Conservation (phyloP, 2,888 invertebrate species). For the Lumbricus terrestris region DNA sequence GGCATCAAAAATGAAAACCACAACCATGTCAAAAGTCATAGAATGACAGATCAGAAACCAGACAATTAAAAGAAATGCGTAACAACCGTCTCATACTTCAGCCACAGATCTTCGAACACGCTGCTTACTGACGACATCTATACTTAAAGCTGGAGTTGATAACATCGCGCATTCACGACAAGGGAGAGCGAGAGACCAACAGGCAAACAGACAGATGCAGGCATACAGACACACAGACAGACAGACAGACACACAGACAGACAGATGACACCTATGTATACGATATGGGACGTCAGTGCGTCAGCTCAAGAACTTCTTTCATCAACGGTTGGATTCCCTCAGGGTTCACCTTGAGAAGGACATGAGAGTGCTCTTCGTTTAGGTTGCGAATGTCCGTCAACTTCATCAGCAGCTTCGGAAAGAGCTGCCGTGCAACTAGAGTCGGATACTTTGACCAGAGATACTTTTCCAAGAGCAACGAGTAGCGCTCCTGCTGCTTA, state of each 20-base stretch:
- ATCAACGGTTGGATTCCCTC: conserved; percentile 86
- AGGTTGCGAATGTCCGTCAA: conserved; percentile 85
- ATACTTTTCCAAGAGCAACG: conserved; percentile 54
- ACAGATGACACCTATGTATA: background rate
- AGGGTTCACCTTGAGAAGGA: conserved; percentile 90
- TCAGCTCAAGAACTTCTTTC: conserved; percentile 89
- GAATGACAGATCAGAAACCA: background rate
- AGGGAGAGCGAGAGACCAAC: background rate
- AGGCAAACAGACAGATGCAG: background rate
- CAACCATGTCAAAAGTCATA: background rate
- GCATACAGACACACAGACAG: background rate
- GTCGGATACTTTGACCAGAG: conserved; percentile 52
- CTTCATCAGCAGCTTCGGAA: conserved; percentile 74
- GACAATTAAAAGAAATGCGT: background rate
- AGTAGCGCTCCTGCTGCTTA: conserved; percentile 57
- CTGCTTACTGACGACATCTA: background rate
- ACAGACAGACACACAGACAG: background rate
- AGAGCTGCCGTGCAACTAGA: conserved; percentile 50
- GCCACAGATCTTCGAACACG: background rate
- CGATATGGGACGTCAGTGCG: conserved; percentile 16
- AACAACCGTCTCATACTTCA: background rate
- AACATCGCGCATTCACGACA: background rate
- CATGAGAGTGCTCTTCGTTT: conserved; percentile 86
- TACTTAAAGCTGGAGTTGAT: conserved; percentile 3
- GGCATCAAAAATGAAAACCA: background rate